Conservation (phyloP, 1,140 invertebrate genomes). For the Drosophila persimilis region DNA sequence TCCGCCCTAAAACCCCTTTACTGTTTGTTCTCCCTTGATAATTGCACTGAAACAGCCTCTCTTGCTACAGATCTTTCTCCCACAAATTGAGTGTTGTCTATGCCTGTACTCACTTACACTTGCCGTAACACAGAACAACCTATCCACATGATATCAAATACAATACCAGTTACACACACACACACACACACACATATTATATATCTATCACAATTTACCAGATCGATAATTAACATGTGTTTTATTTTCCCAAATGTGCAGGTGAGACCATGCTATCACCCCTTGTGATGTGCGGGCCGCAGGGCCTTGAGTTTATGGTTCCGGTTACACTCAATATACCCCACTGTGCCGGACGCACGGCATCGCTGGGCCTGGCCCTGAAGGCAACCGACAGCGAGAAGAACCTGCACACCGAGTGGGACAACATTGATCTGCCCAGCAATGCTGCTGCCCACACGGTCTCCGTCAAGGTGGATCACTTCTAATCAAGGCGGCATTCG, state of each 20-base stretch:
- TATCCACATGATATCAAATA: constrained; percentile 23
- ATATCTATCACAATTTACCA: background rate
- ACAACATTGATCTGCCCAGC: constrained; percentile 89
- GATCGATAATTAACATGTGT: constrained; percentile 27
- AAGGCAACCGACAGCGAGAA: constrained; percentile 92
- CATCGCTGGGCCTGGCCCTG: constrained; percentile 88
- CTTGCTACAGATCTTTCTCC: too few relatives aligned
- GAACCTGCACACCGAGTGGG: constrained; percentile 88
- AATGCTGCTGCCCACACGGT: constrained; percentile 93
- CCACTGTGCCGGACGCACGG: constrained; percentile 89
- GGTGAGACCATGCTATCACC: constrained; percentile 96
- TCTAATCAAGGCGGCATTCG: constrained; percentile 83
- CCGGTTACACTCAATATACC: constrained; percentile 94
- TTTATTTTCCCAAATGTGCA: constrained; percentile 82
- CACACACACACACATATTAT: background rate
- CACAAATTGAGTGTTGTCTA: background rate
- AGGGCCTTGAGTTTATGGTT: constrained; percentile 93
- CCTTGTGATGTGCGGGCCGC: constrained; percentile 97
- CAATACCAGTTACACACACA: constrained; percentile 6
- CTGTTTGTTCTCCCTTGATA: background rate
- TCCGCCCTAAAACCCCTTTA: background rate
- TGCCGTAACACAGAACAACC: constrained; percentile 2
- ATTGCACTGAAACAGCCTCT: background rate
- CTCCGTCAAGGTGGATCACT: constrained; percentile 94
- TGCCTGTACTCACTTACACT: constrained; percentile 18